Base-by-base conservation (phyloP, 2,113 vertebrate genomes). In the Eptesicus fuscus region DNA sequence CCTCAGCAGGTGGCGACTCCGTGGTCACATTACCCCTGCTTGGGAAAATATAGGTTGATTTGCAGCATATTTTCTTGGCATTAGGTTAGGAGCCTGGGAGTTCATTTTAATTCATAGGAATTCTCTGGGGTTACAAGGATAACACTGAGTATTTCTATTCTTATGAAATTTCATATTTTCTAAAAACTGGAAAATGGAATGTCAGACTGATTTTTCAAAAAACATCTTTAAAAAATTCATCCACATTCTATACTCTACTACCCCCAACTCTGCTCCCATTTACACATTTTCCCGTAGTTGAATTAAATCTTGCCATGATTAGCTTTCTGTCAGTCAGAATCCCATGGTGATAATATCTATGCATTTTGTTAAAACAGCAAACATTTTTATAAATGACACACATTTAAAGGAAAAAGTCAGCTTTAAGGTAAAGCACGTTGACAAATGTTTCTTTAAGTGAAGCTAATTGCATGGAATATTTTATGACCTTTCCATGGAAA, bases 401-500 rank as follows among this genome's bases (percentile, higher is more conserved):
- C 49, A 90, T 90, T 91, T 59, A 74, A 89, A 67, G 63, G 20
- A 70, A 92, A 94, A 82, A 94, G 44, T 92, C 74, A 96, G 95
- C 93, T 97, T 69, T 79, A 73, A 70, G 93, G 95, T 96, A 93
- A 95, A 95, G 80, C 83, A 63, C 93, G 53, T 91, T 92, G 97
- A 98, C 96, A 96, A 96, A 89, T 96, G 94, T 96, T 97, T 88
- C 95, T 97, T 97, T 97, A 97, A 96, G 91, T 95, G 89, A 92
- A 96, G 83, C 92, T 96, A 97, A 98, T 97, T 97, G 96, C 88
- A 84, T 89, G 89, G 96, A 96, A 95, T 97, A 93, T 98, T 98
- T 98, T 96, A 97, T 95, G 96, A 87, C 95, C 85, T 97, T 98
- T 98, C 97, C 97, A 96, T 97, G 97, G 97, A 97, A 98, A 97